Evolutionary conservation across 2,888 invertebrate genomes (phyloP).

Genomic region (Gari tellinella): DNA sequence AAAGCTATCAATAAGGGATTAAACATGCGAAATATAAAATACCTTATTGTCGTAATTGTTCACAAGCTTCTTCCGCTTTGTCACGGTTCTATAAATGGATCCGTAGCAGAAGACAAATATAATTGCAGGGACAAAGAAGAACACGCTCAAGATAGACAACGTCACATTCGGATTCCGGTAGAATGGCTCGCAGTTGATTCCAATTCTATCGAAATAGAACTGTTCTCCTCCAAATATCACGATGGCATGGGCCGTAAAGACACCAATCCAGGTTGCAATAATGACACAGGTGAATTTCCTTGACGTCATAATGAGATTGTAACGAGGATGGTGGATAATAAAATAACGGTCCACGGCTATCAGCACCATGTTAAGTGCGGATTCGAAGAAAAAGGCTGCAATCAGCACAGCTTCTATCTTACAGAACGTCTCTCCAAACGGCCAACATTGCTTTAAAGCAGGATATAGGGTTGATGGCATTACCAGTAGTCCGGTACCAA

Average conservation of each 20-base stretch:
- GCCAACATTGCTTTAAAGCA: conserved; percentile 62
- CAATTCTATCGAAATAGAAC: conserved; percentile 61
- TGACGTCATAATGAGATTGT: conserved; percentile 54
- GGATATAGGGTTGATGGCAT: conserved; percentile 59
- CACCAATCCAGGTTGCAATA: conserved; percentile 47
- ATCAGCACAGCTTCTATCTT: conserved; percentile 58
- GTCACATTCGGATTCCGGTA: conserved; percentile 59
- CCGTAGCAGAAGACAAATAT: conserved; percentile 60
- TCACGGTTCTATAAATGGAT: conserved; percentile 46
- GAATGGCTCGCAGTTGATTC: conserved; percentile 63
- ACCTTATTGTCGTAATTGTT: conserved; percentile 45
- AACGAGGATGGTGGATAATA: conserved; percentile 51
- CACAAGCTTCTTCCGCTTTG: conserved; percentile 23
- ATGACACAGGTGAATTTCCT: conserved; percentile 47
- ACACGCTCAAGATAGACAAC: conserved; percentile 52
- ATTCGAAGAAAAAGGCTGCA: conserved; percentile 63
- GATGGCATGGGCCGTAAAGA: conserved; percentile 49
- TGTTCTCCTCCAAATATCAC: conserved; percentile 58
- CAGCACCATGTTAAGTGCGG: conserved; percentile 58
- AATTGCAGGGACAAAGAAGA: conserved; percentile 51
- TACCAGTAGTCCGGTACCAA: conserved; percentile 57
- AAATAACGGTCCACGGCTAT: conserved; percentile 62
- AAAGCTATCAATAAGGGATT: no score
- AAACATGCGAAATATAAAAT: background rate
- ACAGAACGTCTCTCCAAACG: conserved; percentile 58